phyloP scores from a whole-genome alignment of 2,797 vertebrate genomes.

The Brachyrhaphis roseni region DNA sequence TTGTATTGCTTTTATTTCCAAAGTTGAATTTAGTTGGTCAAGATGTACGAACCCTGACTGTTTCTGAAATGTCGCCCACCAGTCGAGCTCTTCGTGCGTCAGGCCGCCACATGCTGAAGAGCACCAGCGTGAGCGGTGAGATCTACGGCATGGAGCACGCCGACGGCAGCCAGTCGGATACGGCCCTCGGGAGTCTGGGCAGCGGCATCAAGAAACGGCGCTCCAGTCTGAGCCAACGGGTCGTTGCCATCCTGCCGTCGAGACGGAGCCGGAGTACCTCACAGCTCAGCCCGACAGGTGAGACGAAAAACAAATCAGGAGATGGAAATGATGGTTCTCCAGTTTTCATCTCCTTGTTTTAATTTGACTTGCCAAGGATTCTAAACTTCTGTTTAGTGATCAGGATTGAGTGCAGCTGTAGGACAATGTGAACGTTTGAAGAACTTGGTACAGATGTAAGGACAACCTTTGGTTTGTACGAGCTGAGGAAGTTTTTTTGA shows the following conservation, averaged over 20 bases:
- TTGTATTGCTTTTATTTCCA: too few species aligned
- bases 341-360: too few species aligned
- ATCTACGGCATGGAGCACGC: constrained; percentile 94
- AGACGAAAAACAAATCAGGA: constrained; percentile 12
- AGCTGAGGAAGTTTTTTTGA: neutral
- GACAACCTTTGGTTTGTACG: neutral
- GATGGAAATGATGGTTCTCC: neutral
- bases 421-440: neutral
- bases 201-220: constrained; percentile 93
- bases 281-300: constrained; percentile 96
- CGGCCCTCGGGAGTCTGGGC: constrained; percentile 91
- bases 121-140: constrained; percentile 96
- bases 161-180: constrained; percentile 98
- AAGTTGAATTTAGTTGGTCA: too few species aligned
- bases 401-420: neutral
- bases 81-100: constrained; percentile 92
- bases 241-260: constrained; percentile 92
- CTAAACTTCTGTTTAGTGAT: neutral
- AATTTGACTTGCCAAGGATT: neutral
- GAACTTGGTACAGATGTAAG: neutral
- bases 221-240: constrained; percentile 94
- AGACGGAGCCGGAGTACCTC: constrained; percentile 96
- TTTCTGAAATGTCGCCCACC: constrained; percentile 20
- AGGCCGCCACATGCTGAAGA: constrained; percentile 92
- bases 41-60: neutral